Evolutionary conservation across 2,888 invertebrate species (phyloP).

Genomic region (Tenthredo amoena): DNA sequence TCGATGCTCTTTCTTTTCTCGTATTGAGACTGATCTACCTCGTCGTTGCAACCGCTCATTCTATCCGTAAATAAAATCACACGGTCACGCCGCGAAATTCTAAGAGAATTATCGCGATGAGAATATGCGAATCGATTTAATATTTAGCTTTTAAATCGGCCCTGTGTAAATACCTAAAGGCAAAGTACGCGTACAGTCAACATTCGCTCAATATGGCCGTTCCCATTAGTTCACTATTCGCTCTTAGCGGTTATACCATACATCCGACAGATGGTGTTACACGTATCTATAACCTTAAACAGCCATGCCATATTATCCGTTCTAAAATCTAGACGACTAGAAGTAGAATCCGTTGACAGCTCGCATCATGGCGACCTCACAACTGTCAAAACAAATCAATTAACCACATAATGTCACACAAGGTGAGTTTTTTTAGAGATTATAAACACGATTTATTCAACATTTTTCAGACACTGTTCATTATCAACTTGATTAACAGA

Average conservation of each 20-base stretch:
- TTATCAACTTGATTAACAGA: not conserved
- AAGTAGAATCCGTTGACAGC: not conserved
- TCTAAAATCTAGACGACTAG: not conserved
- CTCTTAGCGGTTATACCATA: not conserved
- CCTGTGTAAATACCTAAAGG: slow-evolving; percentile 65
- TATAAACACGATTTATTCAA: not conserved
- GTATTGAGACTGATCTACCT: slow-evolving; percentile 60
- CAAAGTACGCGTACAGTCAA: slow-evolving; percentile 66
- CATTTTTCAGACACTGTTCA: not conserved
- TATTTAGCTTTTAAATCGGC: slow-evolving; percentile 61
- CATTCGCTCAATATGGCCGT: slow-evolving; percentile 72
- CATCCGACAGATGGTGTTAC: slow-evolving; percentile 13
- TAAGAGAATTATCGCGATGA: slow-evolving; percentile 46
- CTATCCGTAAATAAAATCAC: slow-evolving; percentile 55
- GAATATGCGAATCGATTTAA: slow-evolving; percentile 58
- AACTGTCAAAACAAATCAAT: slow-evolving; percentile 66
- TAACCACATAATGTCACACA: slow-evolving; percentile 66
- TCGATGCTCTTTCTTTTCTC: slow-evolving; percentile 66
- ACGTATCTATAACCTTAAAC: not conserved
- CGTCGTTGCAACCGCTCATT: slow-evolving; percentile 69
- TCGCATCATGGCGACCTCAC: slow-evolving; percentile 64
- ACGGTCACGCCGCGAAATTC: slow-evolving; percentile 52
- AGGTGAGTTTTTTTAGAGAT: slow-evolving; percentile 58
- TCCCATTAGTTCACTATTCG: slow-evolving; percentile 47
- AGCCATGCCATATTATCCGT: not conserved